Conservation (phyloP, 2,797 vertebrate species). For the Malacoraja senta region DNA sequence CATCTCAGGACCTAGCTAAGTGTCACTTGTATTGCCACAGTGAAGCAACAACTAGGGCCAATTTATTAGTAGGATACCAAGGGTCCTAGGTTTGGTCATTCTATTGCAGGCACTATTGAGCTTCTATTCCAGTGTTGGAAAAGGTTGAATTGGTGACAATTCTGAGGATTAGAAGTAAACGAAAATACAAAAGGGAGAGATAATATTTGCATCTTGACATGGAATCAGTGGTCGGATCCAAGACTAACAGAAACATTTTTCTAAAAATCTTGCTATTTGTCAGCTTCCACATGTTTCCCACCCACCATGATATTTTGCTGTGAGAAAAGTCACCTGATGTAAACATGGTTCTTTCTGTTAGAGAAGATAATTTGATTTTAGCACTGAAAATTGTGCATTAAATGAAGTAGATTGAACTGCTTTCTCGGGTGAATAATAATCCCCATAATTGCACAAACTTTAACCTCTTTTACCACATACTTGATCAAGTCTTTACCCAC, state of each 20-base stretch:
- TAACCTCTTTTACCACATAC: neutral
- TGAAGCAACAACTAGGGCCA: neutral
- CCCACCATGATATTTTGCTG: neutral
- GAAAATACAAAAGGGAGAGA: neutral
- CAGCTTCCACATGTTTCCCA: neutral
- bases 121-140: neutral
- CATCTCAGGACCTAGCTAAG: neutral
- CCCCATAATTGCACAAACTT: constrained; percentile 15
- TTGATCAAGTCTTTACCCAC: neutral
- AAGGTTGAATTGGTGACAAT: neutral
- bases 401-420: neutral
- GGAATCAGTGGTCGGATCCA: neutral
- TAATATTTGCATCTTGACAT: neutral
- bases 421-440: neutral
- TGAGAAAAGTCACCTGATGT: neutral
- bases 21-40: neutral
- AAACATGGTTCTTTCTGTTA: neutral
- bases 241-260: neutral
- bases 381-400: neutral
- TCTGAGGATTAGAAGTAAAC: neutral
- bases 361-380: neutral
- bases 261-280: neutral
- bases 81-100: neutral
- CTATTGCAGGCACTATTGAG: neutral
- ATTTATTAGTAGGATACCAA: neutral